Evolutionary conservation across 2,113 vertebrate species (phyloP).

Genomic region (Dolichallabes microphthalmus): DNA sequence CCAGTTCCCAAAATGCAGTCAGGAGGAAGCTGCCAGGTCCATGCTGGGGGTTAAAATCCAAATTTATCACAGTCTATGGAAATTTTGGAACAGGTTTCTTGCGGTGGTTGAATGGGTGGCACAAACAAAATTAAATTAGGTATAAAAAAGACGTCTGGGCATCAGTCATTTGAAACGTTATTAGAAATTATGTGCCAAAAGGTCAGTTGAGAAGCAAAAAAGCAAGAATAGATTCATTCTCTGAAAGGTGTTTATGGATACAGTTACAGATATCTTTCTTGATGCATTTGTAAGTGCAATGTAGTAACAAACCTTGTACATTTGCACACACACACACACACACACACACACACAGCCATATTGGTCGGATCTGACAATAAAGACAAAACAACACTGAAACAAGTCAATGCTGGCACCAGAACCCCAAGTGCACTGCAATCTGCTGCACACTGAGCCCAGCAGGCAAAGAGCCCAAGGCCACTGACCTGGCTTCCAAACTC

Average conservation of each 20-base stretch:
- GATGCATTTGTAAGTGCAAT: neutral
- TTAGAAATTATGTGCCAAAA: neutral
- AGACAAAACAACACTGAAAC: too few species aligned
- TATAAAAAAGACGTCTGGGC: slow-evolving; percentile 4
- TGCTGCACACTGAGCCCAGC: too few species aligned
- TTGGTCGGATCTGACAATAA: too few species aligned
- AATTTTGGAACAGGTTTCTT: slow-evolving; percentile 21
- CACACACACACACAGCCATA: too few species aligned
- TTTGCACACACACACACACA: neutral
- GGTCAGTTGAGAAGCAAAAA: neutral
- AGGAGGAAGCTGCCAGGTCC: slow-evolving; percentile 13
- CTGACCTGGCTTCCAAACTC: too few species aligned
- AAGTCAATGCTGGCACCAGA: too few species aligned
- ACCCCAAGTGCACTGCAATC: too few species aligned
- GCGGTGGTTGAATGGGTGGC: neutral
- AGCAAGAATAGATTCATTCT: neutral
- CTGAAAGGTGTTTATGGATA: neutral
- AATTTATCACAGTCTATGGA: slow-evolving; percentile 27
- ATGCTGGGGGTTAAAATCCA: slow-evolving; percentile 30
- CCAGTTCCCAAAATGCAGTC: neutral
- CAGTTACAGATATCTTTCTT: neutral
- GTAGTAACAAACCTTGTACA: neutral
- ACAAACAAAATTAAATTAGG: neutral
- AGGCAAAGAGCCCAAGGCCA: too few species aligned
- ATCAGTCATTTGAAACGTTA: neutral